Base-by-base conservation (phyloP, 2,888 invertebrate genomes). In the Drosophila recens region DNA sequence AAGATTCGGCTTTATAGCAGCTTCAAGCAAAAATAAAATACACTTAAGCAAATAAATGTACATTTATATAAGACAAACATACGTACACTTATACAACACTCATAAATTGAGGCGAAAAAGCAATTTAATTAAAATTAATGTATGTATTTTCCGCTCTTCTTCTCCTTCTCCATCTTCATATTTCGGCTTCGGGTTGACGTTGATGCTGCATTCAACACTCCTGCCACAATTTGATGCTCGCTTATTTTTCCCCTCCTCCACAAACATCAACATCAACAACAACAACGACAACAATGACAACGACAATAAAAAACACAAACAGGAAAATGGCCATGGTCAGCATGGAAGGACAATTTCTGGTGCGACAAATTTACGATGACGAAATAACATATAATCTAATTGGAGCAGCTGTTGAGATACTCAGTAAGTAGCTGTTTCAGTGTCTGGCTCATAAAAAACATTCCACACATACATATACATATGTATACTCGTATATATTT, bases 311-410 rank as follows among this genome's bases (percentile, higher is more conserved):
- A 63, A 63, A 53, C 46, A 66, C 52, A 52, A 58, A 51, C 91
- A 98, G 98, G 92, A 97, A 96, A 94, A 97, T 97, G 92, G 98
- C 98, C 0, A 97, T 97, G 67, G 96, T 98, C 58, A 95, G 95
- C 67, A 98, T 98, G 97, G 98, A 98, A 90, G 98, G 98, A 2
- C 97, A 98, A 84, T 98, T 98, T 93, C 93, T 98, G 80, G 98
- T 98, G 13, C 94, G 98, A 11, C 97, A 98, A 93, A 97, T 98
- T 87, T 98, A 98, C 92, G 98, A 98, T 88, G 98, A 98, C 91
- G 97, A 97, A 93, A 95, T 98, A 71, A 98, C 98, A 0, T 98
- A 98, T 93, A 97, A 98, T 91, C 94, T 98, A 85, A 97, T 98
- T 79, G 95, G 95, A 36, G 98, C 98, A 17, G 98, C 98, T 23